A percentile compares a stretch with the other conserved stretches of the same genome.
phyloP scores from a whole-genome alignment of 2,113 vertebrate genomes.

The Tragulus kanchil region DNA sequence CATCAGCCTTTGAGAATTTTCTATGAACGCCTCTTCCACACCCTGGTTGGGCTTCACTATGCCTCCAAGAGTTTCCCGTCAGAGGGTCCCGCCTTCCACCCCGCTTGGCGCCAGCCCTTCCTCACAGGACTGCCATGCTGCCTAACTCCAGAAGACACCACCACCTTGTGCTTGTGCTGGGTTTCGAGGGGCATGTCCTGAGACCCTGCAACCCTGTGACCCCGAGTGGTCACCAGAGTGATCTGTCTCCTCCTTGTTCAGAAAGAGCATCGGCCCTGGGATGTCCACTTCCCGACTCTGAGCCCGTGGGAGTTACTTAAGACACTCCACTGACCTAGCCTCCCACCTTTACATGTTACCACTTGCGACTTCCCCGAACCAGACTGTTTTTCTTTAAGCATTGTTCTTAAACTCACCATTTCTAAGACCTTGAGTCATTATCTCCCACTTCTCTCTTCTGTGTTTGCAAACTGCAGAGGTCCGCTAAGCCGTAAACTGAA shows the following conservation, averaged over 20 bases:
- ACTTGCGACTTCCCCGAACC: neutral
- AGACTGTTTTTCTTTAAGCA: rapidly evolving
- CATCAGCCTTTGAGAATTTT: neutral
- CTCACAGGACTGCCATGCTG: neutral
- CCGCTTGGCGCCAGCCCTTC: neutral
- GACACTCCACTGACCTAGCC: rapidly evolving
- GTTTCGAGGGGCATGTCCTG: neutral
- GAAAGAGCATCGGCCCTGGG: neutral
- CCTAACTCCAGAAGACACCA: neutral
- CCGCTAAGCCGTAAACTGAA: neutral
- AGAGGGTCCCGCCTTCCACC: rapidly evolving
- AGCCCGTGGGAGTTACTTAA: neutral
- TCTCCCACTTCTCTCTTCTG: neutral
- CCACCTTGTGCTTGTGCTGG: rapidly evolving
- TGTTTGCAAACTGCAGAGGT: neutral
- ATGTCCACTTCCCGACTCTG: neutral
- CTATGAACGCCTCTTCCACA: neutral
- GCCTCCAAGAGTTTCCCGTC: neutral
- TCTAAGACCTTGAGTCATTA: neutral
- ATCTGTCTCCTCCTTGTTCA: neutral
- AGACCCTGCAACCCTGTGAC: neutral
- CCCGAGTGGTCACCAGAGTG: neutral
- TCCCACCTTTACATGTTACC: neutral
- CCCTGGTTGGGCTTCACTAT: neutral
- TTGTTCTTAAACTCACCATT: neutral